Evolutionary conservation across 2,797 vertebrate genomes (phyloP).

Genomic region (Dendrocincla tyrannina): DNA sequence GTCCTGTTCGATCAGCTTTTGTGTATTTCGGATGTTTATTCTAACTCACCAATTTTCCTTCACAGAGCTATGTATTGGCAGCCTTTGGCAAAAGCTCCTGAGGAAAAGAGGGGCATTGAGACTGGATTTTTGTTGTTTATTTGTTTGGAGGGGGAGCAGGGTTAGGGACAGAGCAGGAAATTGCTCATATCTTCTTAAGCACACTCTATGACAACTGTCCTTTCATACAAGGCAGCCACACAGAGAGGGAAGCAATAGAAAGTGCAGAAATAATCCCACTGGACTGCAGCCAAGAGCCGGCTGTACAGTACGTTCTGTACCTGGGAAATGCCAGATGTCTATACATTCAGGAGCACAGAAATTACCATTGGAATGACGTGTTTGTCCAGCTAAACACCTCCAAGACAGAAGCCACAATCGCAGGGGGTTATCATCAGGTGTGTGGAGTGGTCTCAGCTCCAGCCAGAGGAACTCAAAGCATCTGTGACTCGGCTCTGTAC

Average conservation of each 20-base stretch:
- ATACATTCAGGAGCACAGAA: slow-evolving; percentile 9
- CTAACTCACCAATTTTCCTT: not conserved
- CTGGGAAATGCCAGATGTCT: slow-evolving; percentile 37
- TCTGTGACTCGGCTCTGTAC: not conserved
- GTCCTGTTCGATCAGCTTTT: not conserved
- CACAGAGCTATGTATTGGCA: not conserved
- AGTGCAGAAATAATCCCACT: slow-evolving; percentile 1
- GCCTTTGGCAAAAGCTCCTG: not conserved
- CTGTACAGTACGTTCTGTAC: not conserved
- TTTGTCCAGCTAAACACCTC: slow-evolving; percentile 29
- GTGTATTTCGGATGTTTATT: not conserved
- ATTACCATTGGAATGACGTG: not conserved
- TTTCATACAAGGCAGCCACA: not conserved
- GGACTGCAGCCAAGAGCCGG: not conserved
- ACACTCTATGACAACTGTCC: not conserved
- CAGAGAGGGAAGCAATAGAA: not conserved
- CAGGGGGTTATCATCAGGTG: not conserved
- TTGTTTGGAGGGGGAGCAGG: not conserved
- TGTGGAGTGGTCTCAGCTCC: not conserved
- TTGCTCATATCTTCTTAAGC: not conserved
- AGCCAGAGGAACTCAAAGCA: not conserved
- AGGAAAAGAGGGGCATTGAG: not conserved
- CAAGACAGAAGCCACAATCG: not conserved
- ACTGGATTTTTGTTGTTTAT: not conserved
- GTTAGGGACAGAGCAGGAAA: not conserved